Conservation (phyloP, 1,140 invertebrate genomes). For the Zaprionus tsacasi region DNA sequence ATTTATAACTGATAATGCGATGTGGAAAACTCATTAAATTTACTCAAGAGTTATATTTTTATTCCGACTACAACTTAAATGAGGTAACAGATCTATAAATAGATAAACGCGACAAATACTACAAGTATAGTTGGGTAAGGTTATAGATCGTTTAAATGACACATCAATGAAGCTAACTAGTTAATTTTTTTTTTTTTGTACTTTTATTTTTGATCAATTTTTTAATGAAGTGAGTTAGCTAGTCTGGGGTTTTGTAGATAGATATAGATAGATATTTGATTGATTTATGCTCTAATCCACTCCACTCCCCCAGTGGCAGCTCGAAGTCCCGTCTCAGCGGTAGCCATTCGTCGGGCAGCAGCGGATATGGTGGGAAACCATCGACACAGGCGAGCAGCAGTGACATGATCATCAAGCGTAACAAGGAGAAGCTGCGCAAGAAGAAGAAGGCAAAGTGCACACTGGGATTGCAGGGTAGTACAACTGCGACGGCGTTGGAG, state of each 20-base stretch:
- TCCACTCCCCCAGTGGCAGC: constrained; percentile 86
- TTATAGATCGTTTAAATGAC: neutral
- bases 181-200: too few relatives aligned
- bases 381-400: constrained; percentile 85
- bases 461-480: constrained; percentile 17
- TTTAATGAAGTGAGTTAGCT: too few relatives aligned
- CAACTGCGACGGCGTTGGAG: constrained; percentile 36
- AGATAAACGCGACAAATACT: neutral
- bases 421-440: constrained; percentile 85
- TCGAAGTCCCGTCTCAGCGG: constrained; percentile 91
- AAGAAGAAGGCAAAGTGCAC: constrained; percentile 84
- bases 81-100: neutral
- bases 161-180: neutral
- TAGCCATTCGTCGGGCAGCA: constrained; percentile 91
- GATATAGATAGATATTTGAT: neutral
- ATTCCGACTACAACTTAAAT: too few relatives aligned
- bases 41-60: too few relatives aligned
- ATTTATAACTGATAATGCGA: neutral
- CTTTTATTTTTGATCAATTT: too few relatives aligned
- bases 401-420: constrained; percentile 84
- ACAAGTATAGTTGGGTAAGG: neutral
- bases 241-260: neutral
- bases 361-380: constrained; percentile 89
- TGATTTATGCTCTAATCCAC: neutral
- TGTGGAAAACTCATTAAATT: too few relatives aligned